Evolutionary conservation across 2,797 vertebrate species (phyloP).

Genomic region (Apodemus agrarius): DNA sequence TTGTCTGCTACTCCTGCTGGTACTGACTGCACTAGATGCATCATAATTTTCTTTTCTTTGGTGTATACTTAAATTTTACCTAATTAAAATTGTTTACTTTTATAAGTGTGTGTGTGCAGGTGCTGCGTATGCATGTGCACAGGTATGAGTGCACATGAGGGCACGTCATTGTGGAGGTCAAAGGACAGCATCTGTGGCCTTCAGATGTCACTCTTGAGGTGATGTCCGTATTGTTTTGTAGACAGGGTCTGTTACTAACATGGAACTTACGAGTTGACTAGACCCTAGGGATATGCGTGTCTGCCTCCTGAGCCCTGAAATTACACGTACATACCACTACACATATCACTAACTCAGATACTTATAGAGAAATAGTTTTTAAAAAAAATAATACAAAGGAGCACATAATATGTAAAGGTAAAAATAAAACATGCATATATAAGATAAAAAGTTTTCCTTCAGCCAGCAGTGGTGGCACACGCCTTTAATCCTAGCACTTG

Average conservation of each 20-base stretch:
- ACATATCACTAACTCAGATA: neutral
- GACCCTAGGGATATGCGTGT: neutral
- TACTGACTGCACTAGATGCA: neutral
- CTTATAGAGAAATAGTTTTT: neutral
- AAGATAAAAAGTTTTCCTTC: constrained; percentile 37
- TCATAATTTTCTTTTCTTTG: constrained; percentile 11
- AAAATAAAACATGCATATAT: neutral
- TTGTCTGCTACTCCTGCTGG: neutral
- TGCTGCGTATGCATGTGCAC: neutral
- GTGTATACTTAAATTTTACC: neutral
- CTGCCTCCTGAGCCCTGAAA: neutral
- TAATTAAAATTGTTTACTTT: neutral
- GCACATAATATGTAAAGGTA: neutral
- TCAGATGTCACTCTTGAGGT: neutral
- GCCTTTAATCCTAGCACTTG: no score
- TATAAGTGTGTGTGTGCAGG: neutral
- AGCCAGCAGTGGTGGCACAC: no score
- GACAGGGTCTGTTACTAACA: neutral
- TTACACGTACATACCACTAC: neutral
- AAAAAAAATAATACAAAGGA: neutral
- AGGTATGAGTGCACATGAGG: neutral
- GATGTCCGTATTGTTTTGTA: neutral
- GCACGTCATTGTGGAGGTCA: neutral
- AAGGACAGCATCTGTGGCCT: neutral
- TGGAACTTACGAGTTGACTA: neutral